phyloP scores from a whole-genome alignment of 2,113 vertebrate genomes.

The Baryphthengus martii region DNA sequence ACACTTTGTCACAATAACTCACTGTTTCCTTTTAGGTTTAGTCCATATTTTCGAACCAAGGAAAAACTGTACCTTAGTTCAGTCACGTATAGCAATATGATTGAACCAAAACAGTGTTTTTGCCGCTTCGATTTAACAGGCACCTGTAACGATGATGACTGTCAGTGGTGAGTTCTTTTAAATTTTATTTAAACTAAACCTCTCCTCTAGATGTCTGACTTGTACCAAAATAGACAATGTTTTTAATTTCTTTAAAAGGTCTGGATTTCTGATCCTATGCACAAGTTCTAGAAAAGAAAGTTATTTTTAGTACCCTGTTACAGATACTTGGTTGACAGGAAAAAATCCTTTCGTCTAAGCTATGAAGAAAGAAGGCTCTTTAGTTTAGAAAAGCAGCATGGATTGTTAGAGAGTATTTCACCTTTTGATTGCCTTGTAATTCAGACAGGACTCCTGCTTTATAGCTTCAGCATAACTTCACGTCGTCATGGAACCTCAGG shows the following conservation, averaged over 20 bases:
- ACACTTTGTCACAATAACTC: background rate
- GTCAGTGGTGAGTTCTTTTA: constrained; percentile 83
- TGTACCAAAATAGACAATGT: background rate
- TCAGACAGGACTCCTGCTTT: background rate
- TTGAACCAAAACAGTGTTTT: constrained; percentile 88
- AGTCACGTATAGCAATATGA: constrained; percentile 85
- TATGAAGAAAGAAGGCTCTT: background rate
- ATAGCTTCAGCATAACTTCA: background rate
- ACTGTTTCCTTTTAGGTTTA: constrained; percentile 81
- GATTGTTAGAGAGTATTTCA: background rate
- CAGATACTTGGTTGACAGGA: background rate
- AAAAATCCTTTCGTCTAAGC: background rate
- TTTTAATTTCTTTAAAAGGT: background rate
- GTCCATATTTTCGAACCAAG: constrained; percentile 96
- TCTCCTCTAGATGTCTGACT: background rate
- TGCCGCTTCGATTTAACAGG: constrained; percentile 95
- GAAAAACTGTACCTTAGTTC: constrained; percentile 93
- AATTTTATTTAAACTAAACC: background rate
- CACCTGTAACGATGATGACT: constrained; percentile 94
- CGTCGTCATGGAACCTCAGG: background rate
- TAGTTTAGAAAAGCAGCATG: background rate
- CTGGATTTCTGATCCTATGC: background rate
- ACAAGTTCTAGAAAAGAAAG: background rate
- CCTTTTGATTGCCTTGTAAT: background rate
- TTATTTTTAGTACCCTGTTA: background rate